Evolutionary conservation across 2,797 vertebrate genomes (phyloP), one percentile per base, ranked within the genome.

Genomic region (Apodemus agrarius): DNA sequence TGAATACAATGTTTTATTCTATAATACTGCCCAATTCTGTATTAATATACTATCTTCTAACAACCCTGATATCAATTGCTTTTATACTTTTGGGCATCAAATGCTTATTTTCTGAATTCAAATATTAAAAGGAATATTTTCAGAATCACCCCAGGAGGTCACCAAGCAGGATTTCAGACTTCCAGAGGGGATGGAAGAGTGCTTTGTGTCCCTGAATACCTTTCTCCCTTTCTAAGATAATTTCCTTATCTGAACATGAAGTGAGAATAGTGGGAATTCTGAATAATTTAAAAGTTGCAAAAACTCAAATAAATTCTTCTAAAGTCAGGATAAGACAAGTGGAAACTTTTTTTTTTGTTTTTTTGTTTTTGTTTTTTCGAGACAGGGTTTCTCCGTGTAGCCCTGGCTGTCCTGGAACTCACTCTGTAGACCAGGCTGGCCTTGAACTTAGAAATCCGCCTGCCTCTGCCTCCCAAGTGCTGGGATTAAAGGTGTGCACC

Each of bases 71-170:
- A 81, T 34, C 11, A n/a, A 61, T 88, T 79, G 7, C 57, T 78
- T 95, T 43, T 21, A 89, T 29, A 63, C 11, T 22, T 49, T 49
- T 61, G 89, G 57, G 49, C 19, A 37, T 22, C 43, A 43, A 93
- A 91, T 72, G 29, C 43, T 92, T 89, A 54, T 63, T 92, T 95
- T 94, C 74, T 96, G 82, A 59, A 91, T 91, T 61, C 85, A 76
- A 86, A 72, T n/a, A 84, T 75, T 92, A 85, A 54, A 92, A 89
- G 87, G 29, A 91, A 72, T 54, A 21, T 67, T 85, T 81, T 74
- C 80, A 91, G 76, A 69, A 93, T 97, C 43, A 96, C 81, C 88
- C 61, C 13, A 74, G 52, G 34, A 93, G 65, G 26, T 90, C 91
- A 95, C 46, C 78, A 93, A 95, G 91, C 1, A 61, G 37, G 65